Conservation (phyloP, 2,797 vertebrate genomes). For the Nyctibius grandis region DNA sequence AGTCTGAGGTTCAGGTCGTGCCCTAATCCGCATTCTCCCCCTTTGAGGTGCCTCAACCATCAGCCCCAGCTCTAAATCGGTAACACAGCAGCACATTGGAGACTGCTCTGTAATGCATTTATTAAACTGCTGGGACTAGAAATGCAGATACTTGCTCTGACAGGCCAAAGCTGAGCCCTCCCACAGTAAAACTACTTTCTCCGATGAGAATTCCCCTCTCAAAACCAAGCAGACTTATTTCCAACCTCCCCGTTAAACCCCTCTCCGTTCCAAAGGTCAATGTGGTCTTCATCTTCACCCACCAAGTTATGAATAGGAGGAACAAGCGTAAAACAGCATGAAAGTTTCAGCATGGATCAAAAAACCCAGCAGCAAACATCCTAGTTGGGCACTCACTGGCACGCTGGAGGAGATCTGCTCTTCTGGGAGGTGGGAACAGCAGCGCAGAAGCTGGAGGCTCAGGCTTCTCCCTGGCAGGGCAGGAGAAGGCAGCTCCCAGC, state of each 20-base stretch:
- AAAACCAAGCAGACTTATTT: background rate
- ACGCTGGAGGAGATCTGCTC: rapidly evolving
- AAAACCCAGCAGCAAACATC: background rate
- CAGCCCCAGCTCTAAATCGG: background rate
- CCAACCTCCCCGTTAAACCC: background rate
- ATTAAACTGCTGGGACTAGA: rapidly evolving
- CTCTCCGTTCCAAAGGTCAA: background rate
- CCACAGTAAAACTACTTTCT: background rate
- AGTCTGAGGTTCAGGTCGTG: background rate
- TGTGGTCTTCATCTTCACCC: background rate
- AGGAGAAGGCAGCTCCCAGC: background rate
- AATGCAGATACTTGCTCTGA: rapidly evolving
- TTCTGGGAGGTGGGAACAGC: background rate
- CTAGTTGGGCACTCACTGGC: background rate
- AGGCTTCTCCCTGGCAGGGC: background rate
- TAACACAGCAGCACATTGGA: rapidly evolving
- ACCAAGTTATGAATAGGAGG: background rate
- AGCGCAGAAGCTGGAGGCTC: background rate
- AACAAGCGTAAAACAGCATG: rapidly evolving
- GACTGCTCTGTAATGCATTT: rapidly evolving
- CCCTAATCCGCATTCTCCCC: background rate
- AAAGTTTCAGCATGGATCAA: rapidly evolving
- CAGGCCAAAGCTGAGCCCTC: rapidly evolving
- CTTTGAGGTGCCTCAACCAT: background rate
- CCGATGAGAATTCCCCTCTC: background rate